phyloP scores from a whole-genome alignment of 2,113 vertebrate species.

The Nipponia nippon region DNA sequence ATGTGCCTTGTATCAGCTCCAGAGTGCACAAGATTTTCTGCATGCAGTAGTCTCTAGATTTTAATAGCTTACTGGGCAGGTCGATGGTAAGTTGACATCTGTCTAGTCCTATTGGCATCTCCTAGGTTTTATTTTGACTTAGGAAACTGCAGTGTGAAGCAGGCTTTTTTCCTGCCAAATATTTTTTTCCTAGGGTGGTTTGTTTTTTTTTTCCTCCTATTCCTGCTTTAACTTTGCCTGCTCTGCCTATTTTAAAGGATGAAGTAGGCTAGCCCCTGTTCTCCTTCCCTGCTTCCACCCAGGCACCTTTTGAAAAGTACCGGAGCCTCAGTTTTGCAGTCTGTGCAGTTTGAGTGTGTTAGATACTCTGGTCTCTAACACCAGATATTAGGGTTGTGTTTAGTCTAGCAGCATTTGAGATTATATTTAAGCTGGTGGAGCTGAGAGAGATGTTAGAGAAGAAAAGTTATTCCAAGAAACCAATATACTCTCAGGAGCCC shows the following conservation, averaged over 20 bases:
- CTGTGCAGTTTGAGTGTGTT: background rate
- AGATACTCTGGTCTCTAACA: background rate
- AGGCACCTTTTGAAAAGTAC: background rate
- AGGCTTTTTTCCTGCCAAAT: background rate
- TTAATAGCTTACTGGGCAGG: background rate
- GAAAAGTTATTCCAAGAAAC: conserved; percentile 8
- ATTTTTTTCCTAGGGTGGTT: background rate
- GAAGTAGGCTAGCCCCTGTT: background rate
- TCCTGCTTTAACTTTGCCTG: background rate
- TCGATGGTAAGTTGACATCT: background rate
- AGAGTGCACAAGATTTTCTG: background rate
- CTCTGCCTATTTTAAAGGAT: background rate
- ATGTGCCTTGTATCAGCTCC: background rate
- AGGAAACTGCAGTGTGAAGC: background rate
- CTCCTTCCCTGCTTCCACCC: background rate
- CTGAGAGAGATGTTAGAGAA: background rate
- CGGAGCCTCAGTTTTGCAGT: background rate
- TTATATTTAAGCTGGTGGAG: background rate
- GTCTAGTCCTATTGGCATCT: background rate
- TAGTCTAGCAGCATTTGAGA: background rate
- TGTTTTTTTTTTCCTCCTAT: background rate
- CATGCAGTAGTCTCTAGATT: background rate
- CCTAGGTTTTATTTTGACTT: background rate
- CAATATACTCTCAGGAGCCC: background rate
- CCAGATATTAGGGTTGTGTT: background rate